Percentiles rank a stretch among this genome's conserved stretches.
Conservation (phyloP, 2,797 vertebrate species). For the Eidolon dupreanum region DNA sequence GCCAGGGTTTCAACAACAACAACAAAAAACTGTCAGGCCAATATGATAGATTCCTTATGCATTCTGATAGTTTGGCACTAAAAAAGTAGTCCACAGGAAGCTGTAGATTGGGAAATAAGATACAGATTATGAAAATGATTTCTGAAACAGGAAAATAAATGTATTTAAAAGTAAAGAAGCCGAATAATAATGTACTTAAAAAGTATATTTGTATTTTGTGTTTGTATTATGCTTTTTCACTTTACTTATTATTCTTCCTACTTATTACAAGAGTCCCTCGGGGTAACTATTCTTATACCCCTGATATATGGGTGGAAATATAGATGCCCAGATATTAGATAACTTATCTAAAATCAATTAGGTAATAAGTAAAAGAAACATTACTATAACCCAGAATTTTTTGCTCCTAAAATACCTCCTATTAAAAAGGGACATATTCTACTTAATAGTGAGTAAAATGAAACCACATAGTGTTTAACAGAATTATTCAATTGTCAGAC, state of each 20-base stretch:
- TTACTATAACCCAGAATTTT: background rate
- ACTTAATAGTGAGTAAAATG: background rate
- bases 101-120: background rate
- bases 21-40: background rate
- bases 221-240: background rate
- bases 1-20: background rate
- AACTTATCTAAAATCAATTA: background rate
- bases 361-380: background rate
- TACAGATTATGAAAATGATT: background rate
- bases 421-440: background rate
- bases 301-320: background rate
- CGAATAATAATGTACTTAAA: background rate
- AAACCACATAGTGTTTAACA: background rate
- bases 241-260: background rate
- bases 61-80: background rate
- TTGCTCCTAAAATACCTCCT: background rate
- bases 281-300: background rate
- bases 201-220: background rate
- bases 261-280: background rate
- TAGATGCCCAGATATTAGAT: background rate
- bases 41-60: background rate
- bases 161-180: background rate
- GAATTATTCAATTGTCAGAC: slow-evolving; percentile 8
- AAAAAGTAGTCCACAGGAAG: background rate
- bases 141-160: background rate